Evolutionary conservation across 2,113 vertebrate genomes (phyloP).

Genomic region (Cyprinodon brontotheroides): DNA sequence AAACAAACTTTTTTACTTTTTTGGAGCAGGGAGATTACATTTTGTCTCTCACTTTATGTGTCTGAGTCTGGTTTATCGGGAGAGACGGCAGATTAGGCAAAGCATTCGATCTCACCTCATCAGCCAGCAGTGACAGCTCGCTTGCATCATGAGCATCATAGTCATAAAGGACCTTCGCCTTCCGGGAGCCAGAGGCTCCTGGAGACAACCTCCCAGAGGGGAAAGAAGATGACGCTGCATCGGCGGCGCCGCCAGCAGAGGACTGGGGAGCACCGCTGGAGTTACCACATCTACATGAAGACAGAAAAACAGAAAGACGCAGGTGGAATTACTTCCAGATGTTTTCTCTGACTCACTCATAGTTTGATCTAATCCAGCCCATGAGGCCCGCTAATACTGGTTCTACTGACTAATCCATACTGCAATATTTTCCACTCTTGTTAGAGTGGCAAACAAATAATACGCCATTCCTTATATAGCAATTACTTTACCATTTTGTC

Average conservation of each 20-base stretch:
- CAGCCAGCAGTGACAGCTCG: constrained; percentile 92
- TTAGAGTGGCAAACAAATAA: too few relatives aligned
- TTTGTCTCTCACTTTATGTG: too few relatives aligned
- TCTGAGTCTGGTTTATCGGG: too few relatives aligned
- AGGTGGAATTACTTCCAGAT: neutral
- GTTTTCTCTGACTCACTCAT: neutral
- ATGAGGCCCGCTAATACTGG: too few relatives aligned
- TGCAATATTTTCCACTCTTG: too few relatives aligned
- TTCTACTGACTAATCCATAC: too few relatives aligned
- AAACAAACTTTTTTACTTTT: too few relatives aligned
- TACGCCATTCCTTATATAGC: too few relatives aligned
- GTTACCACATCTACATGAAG: constrained; percentile 81
- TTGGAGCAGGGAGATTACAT: too few relatives aligned
- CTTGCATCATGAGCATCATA: constrained; percentile 91
- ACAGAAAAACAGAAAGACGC: constrained; percentile 21
- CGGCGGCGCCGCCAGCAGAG: constrained; percentile 62
- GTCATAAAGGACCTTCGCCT: constrained; percentile 94
- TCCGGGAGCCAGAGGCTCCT: constrained; percentile 69
- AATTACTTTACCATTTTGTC: too few relatives aligned
- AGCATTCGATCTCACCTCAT: constrained; percentile 84
- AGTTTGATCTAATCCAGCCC: too few relatives aligned
- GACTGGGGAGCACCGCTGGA: constrained; percentile 75
- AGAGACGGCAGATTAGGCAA: too few relatives aligned
- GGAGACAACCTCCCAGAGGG: constrained; percentile 75
- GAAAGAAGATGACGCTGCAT: constrained; percentile 86